Conservation (phyloP, 1,140 invertebrate genomes). For the Drosophila ogumai region DNA sequence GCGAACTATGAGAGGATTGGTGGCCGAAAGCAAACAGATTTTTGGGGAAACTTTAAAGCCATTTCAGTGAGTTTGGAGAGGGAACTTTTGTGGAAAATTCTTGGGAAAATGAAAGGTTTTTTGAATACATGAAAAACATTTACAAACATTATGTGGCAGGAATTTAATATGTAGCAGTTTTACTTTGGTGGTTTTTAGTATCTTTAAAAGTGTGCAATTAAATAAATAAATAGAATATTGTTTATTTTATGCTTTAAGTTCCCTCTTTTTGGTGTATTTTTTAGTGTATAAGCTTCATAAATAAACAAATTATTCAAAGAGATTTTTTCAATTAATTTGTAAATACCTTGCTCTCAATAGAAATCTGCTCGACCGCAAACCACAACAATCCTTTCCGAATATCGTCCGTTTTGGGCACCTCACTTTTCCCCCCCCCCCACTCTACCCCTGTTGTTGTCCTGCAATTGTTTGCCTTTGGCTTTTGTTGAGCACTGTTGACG, state of each 20-base stretch:
- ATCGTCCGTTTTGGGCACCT: background rate
- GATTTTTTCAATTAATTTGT: conserved; percentile 32
- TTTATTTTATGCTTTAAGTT: background rate
- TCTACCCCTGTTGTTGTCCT: background rate
- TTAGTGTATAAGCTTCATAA: background rate
- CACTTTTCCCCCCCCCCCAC: background rate
- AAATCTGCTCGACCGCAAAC: conserved; percentile 29
- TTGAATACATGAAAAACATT: background rate
- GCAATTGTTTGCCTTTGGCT: conserved; percentile 40
- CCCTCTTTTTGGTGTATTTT: background rate
- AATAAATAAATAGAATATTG: background rate
- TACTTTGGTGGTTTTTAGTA: background rate
- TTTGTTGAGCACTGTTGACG: conserved; percentile 31
- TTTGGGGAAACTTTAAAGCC: background rate
- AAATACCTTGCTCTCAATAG: conserved; percentile 21
- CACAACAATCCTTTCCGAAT: conserved; percentile 36
- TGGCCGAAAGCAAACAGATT: conserved; percentile 10
- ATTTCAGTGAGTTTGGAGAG: background rate
- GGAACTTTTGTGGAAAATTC: background rate
- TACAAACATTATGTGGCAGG: background rate
- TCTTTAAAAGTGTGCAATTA: background rate
- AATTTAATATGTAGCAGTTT: background rate
- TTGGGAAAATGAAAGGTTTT: background rate
- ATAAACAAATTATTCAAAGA: conserved; percentile 7
- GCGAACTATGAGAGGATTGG: conserved; percentile 5